Percentiles rank a stretch among this genome's conserved stretches.
These are phyloP conservation scores for Calameuta filiformis DNA, from an alignment of 2,888 invertebrate genomes.

Conservation along the genomic window DNA sequence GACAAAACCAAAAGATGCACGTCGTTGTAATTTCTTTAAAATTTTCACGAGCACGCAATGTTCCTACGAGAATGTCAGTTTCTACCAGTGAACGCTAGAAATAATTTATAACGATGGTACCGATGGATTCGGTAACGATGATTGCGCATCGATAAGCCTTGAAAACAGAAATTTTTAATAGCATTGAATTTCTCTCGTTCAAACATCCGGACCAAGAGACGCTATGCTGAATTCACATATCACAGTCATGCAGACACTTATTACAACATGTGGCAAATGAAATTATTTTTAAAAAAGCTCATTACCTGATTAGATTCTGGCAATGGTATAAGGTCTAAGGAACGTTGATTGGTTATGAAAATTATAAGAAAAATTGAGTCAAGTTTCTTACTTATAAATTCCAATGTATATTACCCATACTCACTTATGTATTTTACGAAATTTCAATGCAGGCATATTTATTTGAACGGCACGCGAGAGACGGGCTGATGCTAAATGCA, in stretches of 20 bases:
- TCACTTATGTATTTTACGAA: neutral
- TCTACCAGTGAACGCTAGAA: neutral
- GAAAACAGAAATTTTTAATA: neutral
- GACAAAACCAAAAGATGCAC: neutral
- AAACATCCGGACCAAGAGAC: neutral
- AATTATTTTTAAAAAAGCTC: neutral
- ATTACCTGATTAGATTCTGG: neutral
- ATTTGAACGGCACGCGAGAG: neutral
- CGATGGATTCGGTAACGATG: neutral
- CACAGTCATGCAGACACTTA: neutral
- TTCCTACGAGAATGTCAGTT: neutral
- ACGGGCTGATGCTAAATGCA: constrained; percentile 41
- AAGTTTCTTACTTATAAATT: neutral
- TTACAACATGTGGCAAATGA: neutral
- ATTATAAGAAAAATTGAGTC: neutral
- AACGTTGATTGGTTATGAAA: neutral
- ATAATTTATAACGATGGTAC: neutral
- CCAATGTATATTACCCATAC: neutral
- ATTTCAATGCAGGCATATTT: neutral
- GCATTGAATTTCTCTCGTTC: constrained; percentile 3
- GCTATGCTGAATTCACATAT: neutral
- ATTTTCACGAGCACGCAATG: neutral
- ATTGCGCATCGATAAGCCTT: neutral
- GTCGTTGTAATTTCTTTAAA: neutral
- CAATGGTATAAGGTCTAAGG: neutral